Base-by-base conservation (phyloP, 1,140 invertebrate species). In the Hyles euphorbiae region DNA sequence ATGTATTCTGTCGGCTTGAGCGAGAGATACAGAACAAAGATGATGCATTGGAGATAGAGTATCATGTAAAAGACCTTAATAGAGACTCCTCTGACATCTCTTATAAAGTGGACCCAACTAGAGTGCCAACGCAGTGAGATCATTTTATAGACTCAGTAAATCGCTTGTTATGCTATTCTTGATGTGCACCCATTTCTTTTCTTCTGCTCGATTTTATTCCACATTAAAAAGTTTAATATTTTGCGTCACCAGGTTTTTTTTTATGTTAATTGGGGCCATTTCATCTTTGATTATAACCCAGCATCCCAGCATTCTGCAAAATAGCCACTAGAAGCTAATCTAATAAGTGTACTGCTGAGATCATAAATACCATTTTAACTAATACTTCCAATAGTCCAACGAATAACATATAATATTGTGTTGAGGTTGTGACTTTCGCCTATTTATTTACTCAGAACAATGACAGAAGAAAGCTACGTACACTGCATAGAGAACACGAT, bases 11-110 rank as follows among this genome's bases (percentile, higher is more conserved):
- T 62, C 92, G 95, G 71, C 81, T 98, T 11, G 85, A 91, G 44
- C 76, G 94, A 10, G 96, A 97, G 79, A 90, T 97, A 8, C 91
- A 93, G 55, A 95, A 97, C 75, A 97, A 98, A 81, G 89, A 92
- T 22, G 93, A 95, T 68, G 91, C 96, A 1, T 86, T 96, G 11
- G 90, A 92, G 52, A 93, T 97, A 76, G 96, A 97, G 76, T 91
- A 91, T 48, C 91, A 94, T 40, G 95, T 96, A 67, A 90, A 95
- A 48, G 92, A 92, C 55, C 84, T 97, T 56, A 91, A 94, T 70
- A 93, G 93, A 66, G 91, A 93, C 61, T 94, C 94, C 61, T 90
- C 93, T 0, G 92, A 93, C 66, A 96, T 97, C 61, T 94, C 93
- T 45, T 96, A 92, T 76, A 96, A 97, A 84, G 91, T 93, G 11